Evolutionary conservation across 2,888 invertebrate genomes (phyloP), one percentile per base, ranked within the genome.

Genomic region (Tetragonula carbonaria): DNA sequence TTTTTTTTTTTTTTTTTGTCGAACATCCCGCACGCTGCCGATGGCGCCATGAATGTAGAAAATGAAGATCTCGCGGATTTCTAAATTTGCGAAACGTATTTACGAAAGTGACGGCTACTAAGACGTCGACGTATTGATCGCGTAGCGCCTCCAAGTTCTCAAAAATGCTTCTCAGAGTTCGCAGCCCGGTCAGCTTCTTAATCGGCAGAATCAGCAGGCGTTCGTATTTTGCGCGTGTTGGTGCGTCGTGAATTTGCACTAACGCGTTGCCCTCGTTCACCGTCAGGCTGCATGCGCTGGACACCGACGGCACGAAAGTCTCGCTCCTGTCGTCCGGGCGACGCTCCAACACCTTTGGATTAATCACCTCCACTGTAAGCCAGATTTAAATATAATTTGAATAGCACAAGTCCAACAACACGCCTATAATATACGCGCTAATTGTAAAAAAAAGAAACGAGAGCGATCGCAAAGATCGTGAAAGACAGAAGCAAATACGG

Each of bases 251-350:
- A 67, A 95, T 95, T 65, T 95, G 95, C 23, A 97, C 95, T 67
- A 96, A 95, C 0, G 97, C 96, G 53, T 95, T 93, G 0, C 96
- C 96, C 92, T 97, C 97, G 91, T 96, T 97, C 38, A 98, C 91
- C 3, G 96, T 95, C 72, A 98, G 92, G 71, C 95, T 95, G 91
- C 96, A 97, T 0, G 96, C 96, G 18, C 97, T 96, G 8, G 96
- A 96, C 0, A 96, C 96, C 89, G 95, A 95, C 0, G 97, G 97
- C 59, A 96, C 95, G 91, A 95, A 97, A 62, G 94, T 94, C 93
- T 97, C 97, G 82, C 96, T 96, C 28, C 95, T 94, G 59, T 96
- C 96, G 73, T 95, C 95, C n/a, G 93, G 80, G 91, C 94, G 94
- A 21, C 96, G 96, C 13, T 96, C 90, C 67, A 94, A 94, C 75